phyloP scores from a whole-genome alignment of 37 sponge, comb jelly and placozoan genomes.

The Lycopodina hypogea region DNA sequence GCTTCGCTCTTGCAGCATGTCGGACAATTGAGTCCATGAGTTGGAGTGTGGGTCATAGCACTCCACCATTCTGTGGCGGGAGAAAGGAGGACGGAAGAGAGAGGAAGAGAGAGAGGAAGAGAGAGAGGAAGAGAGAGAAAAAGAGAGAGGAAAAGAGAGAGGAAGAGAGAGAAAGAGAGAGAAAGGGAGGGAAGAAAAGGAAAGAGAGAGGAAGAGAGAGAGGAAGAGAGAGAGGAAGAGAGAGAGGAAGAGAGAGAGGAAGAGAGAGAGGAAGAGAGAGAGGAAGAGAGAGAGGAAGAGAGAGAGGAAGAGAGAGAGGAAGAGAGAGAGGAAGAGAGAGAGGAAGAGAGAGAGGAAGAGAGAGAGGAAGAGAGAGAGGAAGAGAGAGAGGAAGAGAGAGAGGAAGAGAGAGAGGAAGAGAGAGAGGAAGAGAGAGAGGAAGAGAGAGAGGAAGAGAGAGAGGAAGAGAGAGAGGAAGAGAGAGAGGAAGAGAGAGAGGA shows the following conservation, averaged over 20 bases:
- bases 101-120: neutral
- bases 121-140: slow-evolving; percentile 8
- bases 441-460: slow-evolving; percentile 19
- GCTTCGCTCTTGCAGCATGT: slow-evolving; percentile 74
- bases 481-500: slow-evolving; percentile 10
- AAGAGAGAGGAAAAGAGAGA: slow-evolving; percentile 8
- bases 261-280: slow-evolving; percentile 14
- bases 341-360: slow-evolving; percentile 6
- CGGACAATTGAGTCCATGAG: slow-evolving; percentile 51
- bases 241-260: neutral
- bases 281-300: slow-evolving; percentile 13
- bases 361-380: slow-evolving; percentile 8
- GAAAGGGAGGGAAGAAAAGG: neutral
- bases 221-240: neutral
- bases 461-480: slow-evolving; percentile 2
- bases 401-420: slow-evolving; percentile 20
- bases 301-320: neutral
- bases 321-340: slow-evolving; percentile 1
- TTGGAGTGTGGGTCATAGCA: slow-evolving; percentile 75
- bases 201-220: slow-evolving; percentile 4
- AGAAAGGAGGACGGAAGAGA: neutral
- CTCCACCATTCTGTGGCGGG: slow-evolving; percentile 46
- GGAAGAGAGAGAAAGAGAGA: slow-evolving; percentile 4
- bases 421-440: slow-evolving; percentile 2
- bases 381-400: slow-evolving; percentile 17